Conservation (phyloP, 35 echinoderm and acorn worm species). For the Anneissia japonica region DNA sequence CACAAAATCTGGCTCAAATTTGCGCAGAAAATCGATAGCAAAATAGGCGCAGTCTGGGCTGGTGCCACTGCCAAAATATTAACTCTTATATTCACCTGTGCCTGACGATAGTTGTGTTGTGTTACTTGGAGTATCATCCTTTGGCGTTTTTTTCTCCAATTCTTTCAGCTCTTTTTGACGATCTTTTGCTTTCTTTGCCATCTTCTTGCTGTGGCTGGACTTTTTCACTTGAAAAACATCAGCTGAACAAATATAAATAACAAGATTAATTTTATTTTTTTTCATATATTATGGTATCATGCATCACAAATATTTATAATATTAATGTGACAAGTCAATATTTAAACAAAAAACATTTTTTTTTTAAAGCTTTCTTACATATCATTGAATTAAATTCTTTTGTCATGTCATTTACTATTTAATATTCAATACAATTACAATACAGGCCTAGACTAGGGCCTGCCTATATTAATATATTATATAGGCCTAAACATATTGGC, state of each 20-base stretch:
- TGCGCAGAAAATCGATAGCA: too few relatives aligned
- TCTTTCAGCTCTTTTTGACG: slow-evolving; percentile 30
- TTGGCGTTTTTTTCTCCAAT: background rate
- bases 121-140: background rate
- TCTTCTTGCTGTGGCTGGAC: slow-evolving; percentile 63
- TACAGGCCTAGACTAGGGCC: too few relatives aligned
- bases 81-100: too few relatives aligned
- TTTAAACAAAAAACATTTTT: background rate
- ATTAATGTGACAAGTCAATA: background rate
- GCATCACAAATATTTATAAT: background rate
- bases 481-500: too few relatives aligned
- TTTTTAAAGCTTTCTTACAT: background rate
- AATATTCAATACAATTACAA: too few relatives aligned
- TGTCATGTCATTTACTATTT: background rate
- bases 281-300: background rate
- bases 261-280: background rate
- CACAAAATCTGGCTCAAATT: too few relatives aligned
- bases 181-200: slow-evolving; percentile 75
- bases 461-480: too few relatives aligned
- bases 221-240: slow-evolving; percentile 95
- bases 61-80: too few relatives aligned
- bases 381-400: background rate
- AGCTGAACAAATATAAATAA: background rate
- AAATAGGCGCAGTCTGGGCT: too few relatives aligned
- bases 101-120: background rate